A percentile compares a stretch with the other conserved stretches of the same genome.
These are phyloP conservation scores for Trinorchestia longiramus DNA, from an alignment of 1,140 invertebrate species.

Conservation along the genomic window DNA sequence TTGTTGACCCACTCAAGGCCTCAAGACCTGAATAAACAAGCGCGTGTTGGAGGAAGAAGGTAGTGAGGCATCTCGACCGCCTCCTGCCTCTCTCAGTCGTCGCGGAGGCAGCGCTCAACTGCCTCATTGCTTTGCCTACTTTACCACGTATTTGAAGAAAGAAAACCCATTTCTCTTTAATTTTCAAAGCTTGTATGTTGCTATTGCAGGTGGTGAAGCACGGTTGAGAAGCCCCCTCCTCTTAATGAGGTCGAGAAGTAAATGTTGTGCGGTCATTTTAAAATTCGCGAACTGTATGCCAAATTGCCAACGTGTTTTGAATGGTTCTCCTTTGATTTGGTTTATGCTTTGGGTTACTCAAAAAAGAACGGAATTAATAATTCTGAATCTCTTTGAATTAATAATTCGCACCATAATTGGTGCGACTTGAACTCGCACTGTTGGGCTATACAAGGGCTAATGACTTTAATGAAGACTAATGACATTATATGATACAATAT, in stretches of 20 bases:
- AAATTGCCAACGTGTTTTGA: neutral
- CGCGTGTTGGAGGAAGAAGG: neutral
- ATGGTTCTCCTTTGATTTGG: neutral
- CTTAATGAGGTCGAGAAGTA: neutral
- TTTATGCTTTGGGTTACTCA: neutral
- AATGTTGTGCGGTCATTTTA: neutral
- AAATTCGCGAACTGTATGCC: neutral
- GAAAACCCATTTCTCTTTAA: neutral
- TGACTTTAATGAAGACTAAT: neutral
- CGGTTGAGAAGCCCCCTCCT: neutral
- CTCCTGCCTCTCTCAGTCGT: neutral
- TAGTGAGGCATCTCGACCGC: neutral
- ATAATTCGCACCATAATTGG: too few species aligned
- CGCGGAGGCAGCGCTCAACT: neutral
- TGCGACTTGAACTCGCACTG: neutral
- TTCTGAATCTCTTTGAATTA: too few species aligned
- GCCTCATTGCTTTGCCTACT: neutral
- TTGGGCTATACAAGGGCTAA: neutral
- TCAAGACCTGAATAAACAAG: slow-evolving; percentile 47
- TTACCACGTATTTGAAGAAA: neutral
- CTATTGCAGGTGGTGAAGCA: neutral
- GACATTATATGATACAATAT: too few species aligned
- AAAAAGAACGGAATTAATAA: neutral
- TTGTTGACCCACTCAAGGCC: slow-evolving; percentile 20
- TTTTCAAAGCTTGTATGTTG: neutral